phyloP scores from a whole-genome alignment of 2,113 vertebrate genomes.

The Saguinus midas region DNA sequence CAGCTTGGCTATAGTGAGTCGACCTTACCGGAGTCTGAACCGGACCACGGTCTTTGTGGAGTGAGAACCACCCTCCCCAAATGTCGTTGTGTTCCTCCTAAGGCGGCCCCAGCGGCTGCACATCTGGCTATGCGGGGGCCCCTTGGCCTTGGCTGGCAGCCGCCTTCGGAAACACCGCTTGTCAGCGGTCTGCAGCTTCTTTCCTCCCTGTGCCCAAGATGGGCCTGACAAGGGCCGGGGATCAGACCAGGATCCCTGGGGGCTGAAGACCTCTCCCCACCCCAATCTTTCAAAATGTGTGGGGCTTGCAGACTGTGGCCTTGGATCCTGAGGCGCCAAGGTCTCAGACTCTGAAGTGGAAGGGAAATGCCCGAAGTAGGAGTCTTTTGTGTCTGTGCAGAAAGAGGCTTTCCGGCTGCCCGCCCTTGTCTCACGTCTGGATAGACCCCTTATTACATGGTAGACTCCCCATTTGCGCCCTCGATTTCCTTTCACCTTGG shows the following conservation, averaged over 20 bases:
- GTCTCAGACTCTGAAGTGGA: conserved; percentile 32
- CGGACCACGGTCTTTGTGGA: not conserved
- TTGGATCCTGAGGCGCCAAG: not conserved
- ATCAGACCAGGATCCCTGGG: not conserved
- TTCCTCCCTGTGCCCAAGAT: not conserved
- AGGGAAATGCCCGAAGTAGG: conserved; percentile 30
- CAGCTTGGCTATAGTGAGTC: conserved; percentile 17
- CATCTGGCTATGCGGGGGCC: not conserved
- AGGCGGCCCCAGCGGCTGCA: not conserved
- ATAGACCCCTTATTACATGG: not conserved
- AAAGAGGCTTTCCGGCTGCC: not conserved
- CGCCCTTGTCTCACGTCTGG: not conserved
- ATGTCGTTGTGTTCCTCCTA: conserved; percentile 23
- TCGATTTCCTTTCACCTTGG: not conserved
- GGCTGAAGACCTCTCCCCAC: not conserved
- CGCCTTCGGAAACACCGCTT: not conserved
- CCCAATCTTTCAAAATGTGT: not conserved
- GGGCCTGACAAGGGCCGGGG: not conserved
- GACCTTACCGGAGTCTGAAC: conserved; percentile 20
- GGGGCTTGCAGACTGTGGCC: not conserved
- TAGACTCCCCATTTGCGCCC: not conserved
- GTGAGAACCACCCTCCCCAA: not conserved
- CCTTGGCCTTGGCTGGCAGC: conserved; percentile 58
- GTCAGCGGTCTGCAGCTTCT: not conserved
- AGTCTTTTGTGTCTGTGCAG: conserved; percentile 62